phyloP scores from a whole-genome alignment of 1,140 invertebrate genomes.

The Rhysida immarginata region DNA sequence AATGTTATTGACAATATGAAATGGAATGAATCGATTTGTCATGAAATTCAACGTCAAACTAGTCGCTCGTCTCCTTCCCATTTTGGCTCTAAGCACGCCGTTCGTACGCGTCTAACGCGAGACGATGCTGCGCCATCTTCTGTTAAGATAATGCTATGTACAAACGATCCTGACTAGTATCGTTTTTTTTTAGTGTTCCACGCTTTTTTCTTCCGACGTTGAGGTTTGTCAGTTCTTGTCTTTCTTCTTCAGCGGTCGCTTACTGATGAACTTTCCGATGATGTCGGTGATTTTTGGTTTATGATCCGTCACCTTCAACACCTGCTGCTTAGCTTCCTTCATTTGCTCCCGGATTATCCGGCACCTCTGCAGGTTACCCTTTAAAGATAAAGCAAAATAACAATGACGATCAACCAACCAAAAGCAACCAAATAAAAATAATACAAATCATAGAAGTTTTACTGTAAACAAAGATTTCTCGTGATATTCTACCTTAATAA shows the following conservation, averaged over 20 bases:
- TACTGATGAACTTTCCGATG: conserved; percentile 71
- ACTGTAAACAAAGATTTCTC: neutral
- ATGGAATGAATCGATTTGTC: too few relatives aligned
- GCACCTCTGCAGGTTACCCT: conserved; percentile 88
- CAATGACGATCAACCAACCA: conserved; percentile 9
- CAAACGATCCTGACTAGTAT: too few relatives aligned
- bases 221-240: conserved; percentile 23
- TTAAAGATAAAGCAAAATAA: conserved; percentile 20
- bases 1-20: too few relatives aligned
- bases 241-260: conserved; percentile 77
- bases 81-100: too few relatives aligned
- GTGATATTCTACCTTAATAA: conserved; percentile 45
- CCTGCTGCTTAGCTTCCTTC: conserved; percentile 64
- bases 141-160: too few relatives aligned
- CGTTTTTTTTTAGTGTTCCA: too few relatives aligned
- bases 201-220: too few relatives aligned
- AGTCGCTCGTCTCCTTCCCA: too few relatives aligned
- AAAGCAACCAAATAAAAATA: conserved; percentile 9
- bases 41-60: too few relatives aligned
- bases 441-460: neutral
- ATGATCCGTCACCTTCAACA: conserved; percentile 81
- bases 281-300: conserved; percentile 75
- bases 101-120: too few relatives aligned
- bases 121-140: too few relatives aligned
- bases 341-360: conserved; percentile 84